Conservation (phyloP, 2,888 invertebrate genomes). For the Agriopis marginaria region DNA sequence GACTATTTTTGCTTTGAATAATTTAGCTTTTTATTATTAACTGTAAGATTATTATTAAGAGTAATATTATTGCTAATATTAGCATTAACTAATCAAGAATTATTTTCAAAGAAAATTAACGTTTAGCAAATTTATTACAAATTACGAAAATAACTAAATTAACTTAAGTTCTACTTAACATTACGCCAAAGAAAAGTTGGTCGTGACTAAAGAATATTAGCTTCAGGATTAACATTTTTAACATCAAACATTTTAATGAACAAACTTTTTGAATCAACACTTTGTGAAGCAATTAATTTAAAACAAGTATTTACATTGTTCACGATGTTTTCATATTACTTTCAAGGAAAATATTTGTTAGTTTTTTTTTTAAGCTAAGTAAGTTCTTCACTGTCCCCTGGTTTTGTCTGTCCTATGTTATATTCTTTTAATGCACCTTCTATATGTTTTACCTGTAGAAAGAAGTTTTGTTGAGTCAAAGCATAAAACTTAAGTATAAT, state of each 20-base stretch:
- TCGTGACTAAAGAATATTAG: constrained; percentile 49
- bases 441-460: constrained; percentile 87
- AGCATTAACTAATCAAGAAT: constrained; percentile 4
- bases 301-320: constrained; percentile 41
- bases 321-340: constrained; percentile 11
- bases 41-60: constrained; percentile 11
- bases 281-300: constrained; percentile 58
- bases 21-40: constrained; percentile 29
- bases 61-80: constrained; percentile 1
- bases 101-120: not conserved
- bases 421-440: constrained; percentile 88
- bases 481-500: too few species aligned
- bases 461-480: constrained; percentile 13
- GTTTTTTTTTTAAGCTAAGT: constrained; percentile 60
- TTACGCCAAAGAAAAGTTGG: constrained; percentile 40
- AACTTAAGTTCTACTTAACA: constrained; percentile 22
- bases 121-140: constrained; percentile 6
- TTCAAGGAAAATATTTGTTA: constrained; percentile 6
- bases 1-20: constrained; percentile 36
- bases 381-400: constrained; percentile 69
- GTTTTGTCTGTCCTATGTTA: constrained; percentile 83
- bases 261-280: constrained; percentile 61
- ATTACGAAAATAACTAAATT: constrained; percentile 9
- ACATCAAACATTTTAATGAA: constrained; percentile 60
- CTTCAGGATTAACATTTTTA: constrained; percentile 55